Base-by-base conservation (phyloP, 2,797 vertebrate genomes). In the Gymnodraco acuticeps region DNA sequence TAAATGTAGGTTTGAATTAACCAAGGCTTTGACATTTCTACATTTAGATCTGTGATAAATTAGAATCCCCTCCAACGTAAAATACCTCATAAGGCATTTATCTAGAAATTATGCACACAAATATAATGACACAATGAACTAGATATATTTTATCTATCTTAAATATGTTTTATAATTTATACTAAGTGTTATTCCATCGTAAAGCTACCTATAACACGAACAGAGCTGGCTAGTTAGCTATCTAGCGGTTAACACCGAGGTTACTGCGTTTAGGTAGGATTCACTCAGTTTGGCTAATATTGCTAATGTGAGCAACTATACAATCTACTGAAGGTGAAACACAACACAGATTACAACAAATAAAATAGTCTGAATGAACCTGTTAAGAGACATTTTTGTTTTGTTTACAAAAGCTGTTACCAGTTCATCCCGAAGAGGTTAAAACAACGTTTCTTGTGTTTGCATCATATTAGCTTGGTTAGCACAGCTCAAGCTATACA, bases 381-480 rank as follows among this genome's bases (percentile, higher is more conserved):
- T 27, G 3, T 48, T 10, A 14, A 14, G 20, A 1, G 15, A 10
- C 3, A 3, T 17, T 0, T 19, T 0, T n/a, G 0, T 0, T 1
- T 0, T 47, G 50, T 51, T 56, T 2, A 45, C 23, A 53, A 16
- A 47, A 16, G 31, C 16, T 48, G 41, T 14, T 5, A 42, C 0
- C 46, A 78, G 10, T 5, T 38, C n/a, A 13, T 20, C 2, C n/a
- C 1, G 16, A 38, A 33, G 6, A 19, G 15, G 31, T 50, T 13
- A 41, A 19, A 27, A 6, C 43, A 4, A 7, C 10, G 58, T 75
- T 76, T n/a, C 10, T 70, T 19, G 50, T 73, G 56, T 82, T 86
- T 74, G 52, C 78, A 88, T 81, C 73, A 71, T 23, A 68, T 62
- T 76, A 81, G 70, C 79, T 67, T 48, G 2, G 58, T 66, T 85